phyloP scores from a whole-genome alignment of 2,888 invertebrate species.

The Branchinecta sandiegonensis region DNA sequence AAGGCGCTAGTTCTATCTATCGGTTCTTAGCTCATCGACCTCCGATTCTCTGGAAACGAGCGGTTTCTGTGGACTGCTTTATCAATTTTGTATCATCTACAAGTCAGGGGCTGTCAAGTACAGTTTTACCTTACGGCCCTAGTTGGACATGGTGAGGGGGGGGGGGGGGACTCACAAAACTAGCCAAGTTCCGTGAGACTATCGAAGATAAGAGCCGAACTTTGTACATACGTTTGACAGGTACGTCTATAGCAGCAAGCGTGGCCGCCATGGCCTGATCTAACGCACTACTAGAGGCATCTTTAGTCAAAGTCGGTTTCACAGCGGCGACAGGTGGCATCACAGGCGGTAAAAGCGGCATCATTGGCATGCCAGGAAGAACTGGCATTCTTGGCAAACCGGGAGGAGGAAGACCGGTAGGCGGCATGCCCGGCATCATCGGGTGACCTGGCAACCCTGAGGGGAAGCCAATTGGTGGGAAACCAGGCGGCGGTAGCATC shows the following conservation, averaged over 20 bases:
- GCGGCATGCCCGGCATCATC: not conserved
- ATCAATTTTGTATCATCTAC: no score
- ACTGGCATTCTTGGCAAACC: not conserved
- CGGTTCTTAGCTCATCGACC: no score
- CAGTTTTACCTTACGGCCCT: no score
- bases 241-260: slow-evolving; percentile 67
- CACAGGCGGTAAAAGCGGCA: slow-evolving; percentile 31
- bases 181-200: no score
- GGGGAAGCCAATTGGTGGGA: not conserved
- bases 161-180: no score
- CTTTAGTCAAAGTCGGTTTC: slow-evolving; percentile 23
- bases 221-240: slow-evolving; percentile 38
- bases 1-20: no score
- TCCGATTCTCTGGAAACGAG: no score
- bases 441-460: not conserved
- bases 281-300: slow-evolving; percentile 37
- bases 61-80: no score
- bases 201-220: not conserved
- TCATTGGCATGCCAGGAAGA: not conserved
- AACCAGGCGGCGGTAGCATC: not conserved
- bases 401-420: not conserved
- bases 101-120: no score
- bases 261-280: slow-evolving; percentile 93
- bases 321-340: slow-evolving; percentile 40
- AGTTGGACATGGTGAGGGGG: no score